These are phyloP conservation scores for Rhinolophus ferrumequinum DNA, from an alignment of 2,113 vertebrate genomes.

Conservation along the genomic window DNA sequence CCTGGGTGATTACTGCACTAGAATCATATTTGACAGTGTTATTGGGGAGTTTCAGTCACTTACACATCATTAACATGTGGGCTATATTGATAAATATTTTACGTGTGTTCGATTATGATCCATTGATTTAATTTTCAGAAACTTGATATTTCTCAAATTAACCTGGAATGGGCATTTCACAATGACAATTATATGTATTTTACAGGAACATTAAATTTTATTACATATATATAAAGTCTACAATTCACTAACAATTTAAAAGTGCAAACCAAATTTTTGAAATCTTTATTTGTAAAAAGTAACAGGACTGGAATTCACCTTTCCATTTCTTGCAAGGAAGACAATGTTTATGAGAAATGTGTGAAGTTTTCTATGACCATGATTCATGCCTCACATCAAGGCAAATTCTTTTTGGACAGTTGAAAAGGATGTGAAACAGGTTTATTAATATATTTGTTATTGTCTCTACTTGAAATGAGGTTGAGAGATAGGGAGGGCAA, in stretches of 20 bases:
- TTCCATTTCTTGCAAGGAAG: background rate
- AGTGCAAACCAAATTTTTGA: background rate
- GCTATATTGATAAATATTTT: background rate
- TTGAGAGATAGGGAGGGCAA: background rate
- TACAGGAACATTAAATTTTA: background rate
- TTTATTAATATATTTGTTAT: background rate
- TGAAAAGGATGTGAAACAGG: slow-evolving; percentile 2
- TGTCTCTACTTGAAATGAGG: background rate
- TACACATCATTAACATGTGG: background rate
- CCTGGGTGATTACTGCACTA: background rate
- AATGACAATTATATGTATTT: background rate
- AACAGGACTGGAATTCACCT: background rate
- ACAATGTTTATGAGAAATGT: background rate
- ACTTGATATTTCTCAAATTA: background rate
- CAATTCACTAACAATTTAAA: background rate
- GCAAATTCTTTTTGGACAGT: background rate
- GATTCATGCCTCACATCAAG: background rate
- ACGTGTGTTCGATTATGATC: background rate
- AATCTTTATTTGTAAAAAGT: background rate
- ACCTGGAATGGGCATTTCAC: background rate
- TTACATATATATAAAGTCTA: background rate
- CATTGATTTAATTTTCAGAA: background rate
- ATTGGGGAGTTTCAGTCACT: background rate
- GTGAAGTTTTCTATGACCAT: background rate
- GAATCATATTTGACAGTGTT: background rate